A percentile compares a stretch with the other conserved stretches of the same genome.
Conservation (phyloP, 2,888 invertebrate genomes). For the Ochropleura leucogaster region DNA sequence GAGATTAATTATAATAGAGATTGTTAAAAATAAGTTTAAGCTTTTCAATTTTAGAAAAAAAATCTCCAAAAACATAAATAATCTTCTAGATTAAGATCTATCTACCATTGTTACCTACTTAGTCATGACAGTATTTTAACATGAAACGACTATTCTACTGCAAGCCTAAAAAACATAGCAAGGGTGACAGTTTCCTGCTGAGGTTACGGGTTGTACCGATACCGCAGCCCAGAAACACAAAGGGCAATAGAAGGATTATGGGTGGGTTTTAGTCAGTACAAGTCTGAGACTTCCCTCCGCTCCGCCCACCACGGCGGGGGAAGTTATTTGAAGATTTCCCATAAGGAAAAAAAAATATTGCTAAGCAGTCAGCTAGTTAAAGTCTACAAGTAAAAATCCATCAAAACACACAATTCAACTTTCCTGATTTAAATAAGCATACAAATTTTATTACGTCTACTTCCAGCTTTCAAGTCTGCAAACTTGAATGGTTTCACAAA, state of each 20-base stretch:
- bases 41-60: neutral
- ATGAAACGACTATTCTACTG: neutral
- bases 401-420: neutral
- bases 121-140: neutral
- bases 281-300: too few relatives aligned
- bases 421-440: conserved; percentile 4
- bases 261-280: too few relatives aligned
- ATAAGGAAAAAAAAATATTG: too few relatives aligned
- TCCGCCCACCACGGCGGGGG: too few relatives aligned
- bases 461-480: conserved; percentile 21
- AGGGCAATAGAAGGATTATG: too few relatives aligned
- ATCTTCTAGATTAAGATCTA: neutral
- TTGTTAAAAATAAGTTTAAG: neutral
- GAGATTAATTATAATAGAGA: conserved; percentile 10
- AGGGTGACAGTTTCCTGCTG: neutral
- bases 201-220: neutral
- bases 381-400: too few relatives aligned
- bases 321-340: too few relatives aligned
- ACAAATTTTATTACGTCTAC: conserved; percentile 36
- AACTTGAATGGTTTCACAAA: conserved; percentile 46
- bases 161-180: neutral
- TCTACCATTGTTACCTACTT: too few relatives aligned
- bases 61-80: neutral
- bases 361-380: too few relatives aligned
- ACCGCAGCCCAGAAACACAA: too few relatives aligned